Evolutionary conservation across 1,140 invertebrate species (phyloP).

Genomic region (Vanessa atalanta): DNA sequence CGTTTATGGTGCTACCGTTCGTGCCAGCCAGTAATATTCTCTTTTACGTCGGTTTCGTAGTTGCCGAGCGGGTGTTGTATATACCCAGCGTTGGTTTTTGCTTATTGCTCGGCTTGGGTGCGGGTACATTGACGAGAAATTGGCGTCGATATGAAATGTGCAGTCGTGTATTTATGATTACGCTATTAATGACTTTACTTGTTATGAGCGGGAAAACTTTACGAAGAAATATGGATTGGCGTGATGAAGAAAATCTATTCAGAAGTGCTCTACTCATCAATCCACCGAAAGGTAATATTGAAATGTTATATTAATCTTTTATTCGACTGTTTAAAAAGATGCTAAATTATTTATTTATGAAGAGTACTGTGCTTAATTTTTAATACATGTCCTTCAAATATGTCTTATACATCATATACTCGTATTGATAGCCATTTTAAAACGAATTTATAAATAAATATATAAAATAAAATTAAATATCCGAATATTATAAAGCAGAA

Average conservation of each 20-base stretch:
- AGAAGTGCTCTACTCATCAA: conserved; percentile 94
- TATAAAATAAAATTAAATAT: too few species aligned
- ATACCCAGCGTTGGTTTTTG: conserved; percentile 97
- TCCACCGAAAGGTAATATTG: conserved; percentile 95
- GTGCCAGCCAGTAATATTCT: conserved; percentile 96
- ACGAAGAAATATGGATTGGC: conserved; percentile 93
- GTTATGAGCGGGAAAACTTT: conserved; percentile 90
- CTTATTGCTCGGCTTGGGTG: conserved; percentile 90
- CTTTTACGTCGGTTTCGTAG: conserved; percentile 98
- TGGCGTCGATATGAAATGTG: conserved; percentile 79
- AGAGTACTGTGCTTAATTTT: too few species aligned
- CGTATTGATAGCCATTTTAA: too few species aligned
- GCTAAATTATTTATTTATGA: too few species aligned
- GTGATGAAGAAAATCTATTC: conserved; percentile 95
- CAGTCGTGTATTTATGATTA: conserved; percentile 73
- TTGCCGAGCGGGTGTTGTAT: conserved; percentile 97
- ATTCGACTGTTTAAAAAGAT: too few species aligned
- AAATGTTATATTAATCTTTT: not conserved
- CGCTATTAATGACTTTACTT: conserved; percentile 83
- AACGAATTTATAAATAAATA: too few species aligned
- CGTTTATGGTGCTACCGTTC: conserved; percentile 93
- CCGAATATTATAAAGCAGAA: too few species aligned
- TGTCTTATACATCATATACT: too few species aligned
- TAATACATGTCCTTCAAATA: too few species aligned
- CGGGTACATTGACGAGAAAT: conserved; percentile 73